A percentile compares a stretch with the other conserved stretches of the same genome.
These are phyloP conservation scores for Mormyrus proboscirostris DNA, from an alignment of 2,797 vertebrate genomes.

Conservation along the genomic window DNA sequence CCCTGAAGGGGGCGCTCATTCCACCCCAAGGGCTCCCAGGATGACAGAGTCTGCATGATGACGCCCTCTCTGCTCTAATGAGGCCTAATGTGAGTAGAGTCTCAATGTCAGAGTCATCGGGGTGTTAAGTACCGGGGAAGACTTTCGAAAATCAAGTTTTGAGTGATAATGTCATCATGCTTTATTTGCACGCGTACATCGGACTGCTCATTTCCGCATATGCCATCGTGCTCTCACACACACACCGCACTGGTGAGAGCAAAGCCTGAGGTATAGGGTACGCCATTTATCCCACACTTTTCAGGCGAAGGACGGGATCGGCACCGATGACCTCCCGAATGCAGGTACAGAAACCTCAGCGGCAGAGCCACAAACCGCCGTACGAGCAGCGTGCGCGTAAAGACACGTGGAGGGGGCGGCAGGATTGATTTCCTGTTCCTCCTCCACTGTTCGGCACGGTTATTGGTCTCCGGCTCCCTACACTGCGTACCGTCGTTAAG, in stretches of 20 bases:
- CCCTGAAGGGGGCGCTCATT: not conserved
- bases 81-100: conserved; percentile 18
- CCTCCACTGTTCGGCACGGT: not conserved
- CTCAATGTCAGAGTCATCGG: not conserved
- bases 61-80: not conserved
- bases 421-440: not conserved
- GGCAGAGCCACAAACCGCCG: not conserved
- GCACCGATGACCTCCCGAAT: not conserved
- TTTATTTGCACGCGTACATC: not conserved
- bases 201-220: not conserved
- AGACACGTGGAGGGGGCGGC: not conserved
- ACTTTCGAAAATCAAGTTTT: not conserved
- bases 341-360: not conserved
- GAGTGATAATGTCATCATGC: not conserved
- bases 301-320: not conserved
- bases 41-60: not conserved
- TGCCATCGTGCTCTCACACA: not conserved
- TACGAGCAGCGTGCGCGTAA: not conserved
- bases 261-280: not conserved
- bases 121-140: not conserved
- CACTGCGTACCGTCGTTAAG: not conserved
- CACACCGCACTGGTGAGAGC: not conserved
- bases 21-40: not conserved
- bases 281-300: not conserved
- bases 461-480: not conserved